Conservation (phyloP, 2,113 vertebrate species). For the Girardinichthys multiradiatus region DNA sequence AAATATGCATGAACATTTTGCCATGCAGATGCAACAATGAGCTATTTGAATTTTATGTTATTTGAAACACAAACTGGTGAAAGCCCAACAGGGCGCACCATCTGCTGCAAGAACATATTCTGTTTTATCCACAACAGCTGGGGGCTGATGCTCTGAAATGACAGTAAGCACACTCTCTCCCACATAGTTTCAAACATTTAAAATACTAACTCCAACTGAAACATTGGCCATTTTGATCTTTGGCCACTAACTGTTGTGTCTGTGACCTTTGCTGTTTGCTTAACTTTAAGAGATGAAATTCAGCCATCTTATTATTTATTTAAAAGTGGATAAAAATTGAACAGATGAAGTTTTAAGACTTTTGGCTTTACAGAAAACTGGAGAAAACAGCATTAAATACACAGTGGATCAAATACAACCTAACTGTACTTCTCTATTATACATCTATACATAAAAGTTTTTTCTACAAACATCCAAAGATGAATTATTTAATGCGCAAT, state of each 20-base stretch:
- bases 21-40: slow-evolving; percentile 1
- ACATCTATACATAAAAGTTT: slow-evolving; percentile 64
- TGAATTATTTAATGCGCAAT: slow-evolving; percentile 34
- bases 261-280: slow-evolving; percentile 12
- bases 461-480: slow-evolving; percentile 61
- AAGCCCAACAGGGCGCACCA: not conserved
- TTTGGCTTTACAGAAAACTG: slow-evolving; percentile 48
- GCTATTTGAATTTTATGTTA: slow-evolving; percentile 10
- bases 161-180: not conserved
- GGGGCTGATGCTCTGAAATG: slow-evolving; percentile 9
- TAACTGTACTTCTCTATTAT: slow-evolving; percentile 55
- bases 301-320: slow-evolving; percentile 51
- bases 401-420: slow-evolving; percentile 64
- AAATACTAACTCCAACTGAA: not conserved
- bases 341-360: slow-evolving; percentile 35
- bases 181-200: not conserved
- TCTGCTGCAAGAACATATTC: slow-evolving; percentile 18
- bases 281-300: slow-evolving; percentile 1
- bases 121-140: slow-evolving; percentile 33
- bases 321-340: slow-evolving; percentile 51
- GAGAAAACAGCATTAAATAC: slow-evolving; percentile 73
- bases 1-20: not conserved
- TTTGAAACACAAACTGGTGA: slow-evolving; percentile 7
- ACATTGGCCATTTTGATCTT: not conserved
- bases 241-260: slow-evolving; percentile 5